phyloP scores from a whole-genome alignment of 2,888 invertebrate genomes.

The Drosophila algonquin region DNA sequence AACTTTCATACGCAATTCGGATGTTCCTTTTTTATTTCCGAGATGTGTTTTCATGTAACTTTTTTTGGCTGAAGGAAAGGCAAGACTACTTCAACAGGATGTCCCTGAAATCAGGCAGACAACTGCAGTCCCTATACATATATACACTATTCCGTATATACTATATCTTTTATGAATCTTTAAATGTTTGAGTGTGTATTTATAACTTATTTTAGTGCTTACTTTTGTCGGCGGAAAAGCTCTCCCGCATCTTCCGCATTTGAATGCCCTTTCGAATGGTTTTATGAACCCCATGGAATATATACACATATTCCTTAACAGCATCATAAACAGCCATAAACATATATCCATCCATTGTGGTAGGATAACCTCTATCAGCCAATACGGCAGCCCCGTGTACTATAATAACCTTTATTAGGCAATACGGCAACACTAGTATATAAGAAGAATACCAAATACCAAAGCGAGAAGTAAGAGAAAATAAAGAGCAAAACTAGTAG shows the following conservation, averaged over 20 bases:
- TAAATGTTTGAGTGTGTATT: constrained; percentile 4
- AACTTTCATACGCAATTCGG: constrained; percentile 27
- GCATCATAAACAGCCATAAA: too few species aligned
- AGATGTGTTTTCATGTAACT: too few species aligned
- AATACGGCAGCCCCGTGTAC: too few species aligned
- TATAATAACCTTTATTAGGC: too few species aligned
- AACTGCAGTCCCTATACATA: constrained; percentile 1
- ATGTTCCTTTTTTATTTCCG: not conserved
- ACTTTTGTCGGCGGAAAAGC: constrained; percentile 25
- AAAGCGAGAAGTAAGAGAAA: too few species aligned
- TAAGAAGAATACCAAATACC: too few species aligned
- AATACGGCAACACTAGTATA: too few species aligned
- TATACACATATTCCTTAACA: too few species aligned
- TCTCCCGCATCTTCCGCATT: constrained; percentile 12
- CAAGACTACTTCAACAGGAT: constrained; percentile 22
- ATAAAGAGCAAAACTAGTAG: too few species aligned
- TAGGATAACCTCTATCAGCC: too few species aligned
- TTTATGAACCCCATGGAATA: not conserved
- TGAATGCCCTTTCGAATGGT: constrained; percentile 8
- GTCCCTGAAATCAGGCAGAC: constrained; percentile 21
- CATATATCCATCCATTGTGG: too few species aligned
- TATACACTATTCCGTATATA: not conserved
- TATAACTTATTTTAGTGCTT: constrained; percentile 56
- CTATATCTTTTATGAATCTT: not conserved
- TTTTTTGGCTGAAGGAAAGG: not conserved